A percentile compares a stretch with the other conserved stretches of the same genome.
These are phyloP conservation scores for Calidris pygmaea DNA, from an alignment of 2,113 vertebrate species.

Conservation along the genomic window DNA sequence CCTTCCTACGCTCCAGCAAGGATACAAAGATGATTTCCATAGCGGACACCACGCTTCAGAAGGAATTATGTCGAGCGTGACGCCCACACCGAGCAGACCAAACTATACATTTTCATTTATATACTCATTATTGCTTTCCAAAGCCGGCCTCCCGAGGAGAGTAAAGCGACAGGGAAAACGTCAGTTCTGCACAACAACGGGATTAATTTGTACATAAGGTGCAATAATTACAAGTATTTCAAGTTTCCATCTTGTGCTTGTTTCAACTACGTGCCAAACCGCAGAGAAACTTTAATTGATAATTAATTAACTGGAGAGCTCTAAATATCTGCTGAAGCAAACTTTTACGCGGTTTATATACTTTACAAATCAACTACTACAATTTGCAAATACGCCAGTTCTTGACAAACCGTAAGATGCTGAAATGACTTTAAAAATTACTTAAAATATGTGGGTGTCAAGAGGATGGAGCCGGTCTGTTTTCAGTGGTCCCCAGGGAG, in stretches of 20 bases:
- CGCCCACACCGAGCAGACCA: background rate
- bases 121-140: background rate
- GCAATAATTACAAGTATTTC: background rate
- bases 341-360: background rate
- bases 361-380: background rate
- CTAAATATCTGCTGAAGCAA: background rate
- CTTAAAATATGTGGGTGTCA: background rate
- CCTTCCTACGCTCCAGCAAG: background rate
- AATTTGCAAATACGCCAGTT: background rate
- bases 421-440: background rate
- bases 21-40: background rate
- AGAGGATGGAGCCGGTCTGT: too few species aligned
- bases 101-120: background rate
- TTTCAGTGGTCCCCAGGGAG: too few species aligned
- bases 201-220: background rate
- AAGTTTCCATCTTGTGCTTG: background rate
- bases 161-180: background rate
- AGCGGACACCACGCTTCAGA: background rate
- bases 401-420: background rate
- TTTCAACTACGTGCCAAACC: constrained; percentile 14
- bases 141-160: background rate
- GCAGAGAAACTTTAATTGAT: background rate
- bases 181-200: background rate
- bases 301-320: constrained; percentile 27
- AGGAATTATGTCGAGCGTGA: constrained; percentile 3